Percentiles rank a stretch among this genome's conserved stretches.
phyloP scores from a whole-genome alignment of 2,888 invertebrate species.

The Aphelenchoides bicaudatus region DNA sequence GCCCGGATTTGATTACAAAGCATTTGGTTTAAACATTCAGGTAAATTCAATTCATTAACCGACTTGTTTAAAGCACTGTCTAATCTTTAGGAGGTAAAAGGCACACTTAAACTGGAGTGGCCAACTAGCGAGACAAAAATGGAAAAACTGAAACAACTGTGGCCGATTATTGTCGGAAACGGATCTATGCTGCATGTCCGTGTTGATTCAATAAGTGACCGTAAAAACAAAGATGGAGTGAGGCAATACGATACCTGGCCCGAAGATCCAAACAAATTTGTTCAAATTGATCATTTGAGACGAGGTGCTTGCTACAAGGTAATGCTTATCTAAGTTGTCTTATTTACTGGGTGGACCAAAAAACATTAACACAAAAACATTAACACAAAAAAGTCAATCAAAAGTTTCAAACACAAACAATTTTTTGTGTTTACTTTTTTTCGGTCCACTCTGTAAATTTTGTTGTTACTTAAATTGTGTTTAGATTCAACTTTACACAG shows the following conservation, averaged over 20 bases:
- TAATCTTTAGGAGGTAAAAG: constrained; percentile 40
- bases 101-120: constrained; percentile 52
- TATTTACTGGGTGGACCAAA: background rate
- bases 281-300: constrained; percentile 29
- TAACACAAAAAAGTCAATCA: no score
- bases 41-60: background rate
- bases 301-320: constrained; percentile 56
- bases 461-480: no score
- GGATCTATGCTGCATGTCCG: constrained; percentile 48
- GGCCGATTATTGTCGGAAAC: constrained; percentile 55
- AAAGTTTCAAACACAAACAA: no score
- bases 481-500: constrained; percentile 54
- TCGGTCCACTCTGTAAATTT: no score
- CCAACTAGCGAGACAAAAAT: constrained; percentile 52
- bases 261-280: constrained; percentile 11
- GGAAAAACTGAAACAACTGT: constrained; percentile 45
- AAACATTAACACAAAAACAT: no score
- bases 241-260: constrained; percentile 33
- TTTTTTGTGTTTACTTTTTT: no score
- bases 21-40: constrained; percentile 46
- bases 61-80: background rate
- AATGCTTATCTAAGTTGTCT: no score
- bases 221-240: constrained; percentile 24
- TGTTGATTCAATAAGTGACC: constrained; percentile 32
- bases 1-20: constrained; percentile 55